Conservation (phyloP, 2,113 vertebrate genomes). For the Noturus placidus region DNA sequence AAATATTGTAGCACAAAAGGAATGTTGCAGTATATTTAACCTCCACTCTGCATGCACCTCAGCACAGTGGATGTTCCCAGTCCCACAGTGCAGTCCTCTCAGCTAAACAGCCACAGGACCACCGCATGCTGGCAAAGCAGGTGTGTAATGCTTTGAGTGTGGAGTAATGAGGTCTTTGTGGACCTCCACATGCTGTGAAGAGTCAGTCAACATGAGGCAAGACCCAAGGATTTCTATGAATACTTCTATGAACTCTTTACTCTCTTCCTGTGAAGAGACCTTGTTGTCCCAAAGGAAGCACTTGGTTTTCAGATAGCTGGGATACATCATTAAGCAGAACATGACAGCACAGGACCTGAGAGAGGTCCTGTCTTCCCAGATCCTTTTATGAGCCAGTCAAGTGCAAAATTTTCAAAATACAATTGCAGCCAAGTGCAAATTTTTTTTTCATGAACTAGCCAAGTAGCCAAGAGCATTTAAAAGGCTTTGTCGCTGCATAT, state of each 20-base stretch:
- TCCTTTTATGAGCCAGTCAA: conserved; percentile 27
- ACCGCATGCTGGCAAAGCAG: conserved; percentile 37
- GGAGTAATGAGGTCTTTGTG: conserved; percentile 41
- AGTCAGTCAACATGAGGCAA: conserved; percentile 39
- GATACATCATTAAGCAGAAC: conserved; percentile 36
- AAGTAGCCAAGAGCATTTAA: conserved; percentile 1
- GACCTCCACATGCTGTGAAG: conserved; percentile 32
- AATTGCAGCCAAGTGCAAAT: conserved; percentile 20
- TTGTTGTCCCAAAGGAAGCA: conserved; percentile 32
- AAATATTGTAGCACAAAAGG: not conserved
- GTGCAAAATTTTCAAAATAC: conserved; percentile 32
- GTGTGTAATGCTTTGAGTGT: not conserved
- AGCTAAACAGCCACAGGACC: conserved; percentile 4
- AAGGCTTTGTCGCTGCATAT: conserved; percentile 16
- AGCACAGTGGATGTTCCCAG: conserved; percentile 1
- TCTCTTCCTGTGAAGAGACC: conserved; percentile 22
- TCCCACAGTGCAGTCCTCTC: not conserved
- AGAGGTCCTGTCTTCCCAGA: conserved; percentile 34
- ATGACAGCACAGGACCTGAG: conserved; percentile 35
- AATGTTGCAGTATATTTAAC: not conserved
- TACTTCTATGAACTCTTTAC: conserved; percentile 30
- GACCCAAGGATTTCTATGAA: conserved; percentile 56
- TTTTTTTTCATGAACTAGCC: not conserved
- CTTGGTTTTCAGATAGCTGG: conserved; percentile 30
- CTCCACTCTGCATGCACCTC: not conserved